Percentiles rank a stretch among this genome's conserved stretches.
These are phyloP conservation scores for Cynocephalus volans DNA, from an alignment of 2,113 vertebrate species.

Conservation along the genomic window DNA sequence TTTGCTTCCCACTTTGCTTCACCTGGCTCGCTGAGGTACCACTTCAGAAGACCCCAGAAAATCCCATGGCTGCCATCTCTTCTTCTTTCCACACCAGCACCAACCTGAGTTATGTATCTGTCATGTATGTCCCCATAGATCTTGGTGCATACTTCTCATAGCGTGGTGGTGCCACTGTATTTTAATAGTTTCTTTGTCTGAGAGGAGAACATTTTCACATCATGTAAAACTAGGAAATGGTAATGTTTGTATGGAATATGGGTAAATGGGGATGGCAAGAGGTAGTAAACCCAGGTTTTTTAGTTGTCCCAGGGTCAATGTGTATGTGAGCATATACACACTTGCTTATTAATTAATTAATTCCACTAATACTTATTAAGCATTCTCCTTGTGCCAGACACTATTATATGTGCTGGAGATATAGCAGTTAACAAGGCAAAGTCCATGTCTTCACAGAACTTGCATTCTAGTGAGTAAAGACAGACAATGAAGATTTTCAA, in stretches of 20 bases:
- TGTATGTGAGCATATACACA: neutral
- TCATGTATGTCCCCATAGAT: neutral
- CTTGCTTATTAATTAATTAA: neutral
- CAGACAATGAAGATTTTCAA: neutral
- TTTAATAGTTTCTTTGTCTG: conserved; percentile 21
- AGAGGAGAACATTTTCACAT: neutral
- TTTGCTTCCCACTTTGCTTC: neutral
- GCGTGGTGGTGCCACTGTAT: neutral
- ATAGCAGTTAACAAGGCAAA: neutral
- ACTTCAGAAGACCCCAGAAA: neutral
- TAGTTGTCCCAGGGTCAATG: neutral
- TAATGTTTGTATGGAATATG: neutral
- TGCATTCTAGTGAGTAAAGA: neutral
- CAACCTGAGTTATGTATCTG: neutral
- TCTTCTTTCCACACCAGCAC: neutral
- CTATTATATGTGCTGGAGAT: neutral
- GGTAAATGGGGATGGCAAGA: neutral
- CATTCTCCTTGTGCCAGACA: neutral
- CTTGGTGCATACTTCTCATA: neutral
- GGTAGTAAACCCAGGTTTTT: conserved; percentile 23
- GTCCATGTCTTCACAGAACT: neutral
- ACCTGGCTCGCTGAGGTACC: neutral
- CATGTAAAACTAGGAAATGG: neutral
- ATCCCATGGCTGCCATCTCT: neutral
- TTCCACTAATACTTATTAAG: conserved; percentile 15